Evolutionary conservation across 2,797 vertebrate genomes (phyloP).

Genomic region (Sebastolobus altivelis): DNA sequence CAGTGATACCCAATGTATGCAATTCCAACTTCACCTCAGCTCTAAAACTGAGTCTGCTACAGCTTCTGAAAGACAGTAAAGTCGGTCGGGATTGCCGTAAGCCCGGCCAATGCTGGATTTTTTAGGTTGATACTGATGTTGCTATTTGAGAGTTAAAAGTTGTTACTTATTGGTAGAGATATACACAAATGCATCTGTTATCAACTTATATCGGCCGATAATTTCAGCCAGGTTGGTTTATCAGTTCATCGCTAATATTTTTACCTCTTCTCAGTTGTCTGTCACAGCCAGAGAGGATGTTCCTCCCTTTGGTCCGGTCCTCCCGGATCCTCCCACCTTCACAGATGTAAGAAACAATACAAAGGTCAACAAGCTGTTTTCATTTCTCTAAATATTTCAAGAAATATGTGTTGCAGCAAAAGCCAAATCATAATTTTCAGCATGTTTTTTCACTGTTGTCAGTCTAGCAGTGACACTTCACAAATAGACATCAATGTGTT

Average conservation of each 20-base stretch:
- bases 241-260: background rate
- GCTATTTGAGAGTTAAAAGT: background rate
- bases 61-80: no score
- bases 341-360: slow-evolving; percentile 76
- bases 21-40: no score
- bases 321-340: slow-evolving; percentile 85
- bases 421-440: background rate
- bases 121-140: background rate
- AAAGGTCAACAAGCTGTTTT: background rate
- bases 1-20: no score
- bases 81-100: no score
- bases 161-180: background rate
- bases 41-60: no score
- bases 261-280: slow-evolving; percentile 74
- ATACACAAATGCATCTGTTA: background rate
- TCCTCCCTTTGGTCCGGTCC: slow-evolving; percentile 84
- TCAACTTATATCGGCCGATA: background rate
- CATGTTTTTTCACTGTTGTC: background rate
- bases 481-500: background rate
- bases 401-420: background rate
- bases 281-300: slow-evolving; percentile 87
- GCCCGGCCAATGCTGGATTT: background rate
- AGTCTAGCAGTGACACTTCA: background rate
- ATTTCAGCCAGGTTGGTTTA: background rate
- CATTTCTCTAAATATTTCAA: background rate